Evolutionary conservation across 2,797 vertebrate genomes (phyloP).

Genomic region (Syngnathus rostellatus): DNA sequence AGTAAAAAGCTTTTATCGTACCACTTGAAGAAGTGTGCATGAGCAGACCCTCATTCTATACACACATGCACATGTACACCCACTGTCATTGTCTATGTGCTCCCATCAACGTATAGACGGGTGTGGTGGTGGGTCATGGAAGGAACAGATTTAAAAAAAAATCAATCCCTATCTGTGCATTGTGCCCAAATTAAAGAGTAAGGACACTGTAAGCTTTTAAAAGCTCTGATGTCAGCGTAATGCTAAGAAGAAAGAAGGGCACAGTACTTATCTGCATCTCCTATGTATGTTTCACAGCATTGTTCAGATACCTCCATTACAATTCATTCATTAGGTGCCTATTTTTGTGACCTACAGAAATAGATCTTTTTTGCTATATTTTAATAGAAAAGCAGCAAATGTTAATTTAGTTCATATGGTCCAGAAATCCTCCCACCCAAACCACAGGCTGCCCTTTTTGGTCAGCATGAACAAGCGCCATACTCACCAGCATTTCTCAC

Average conservation of each 20-base stretch:
- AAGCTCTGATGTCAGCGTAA: slow-evolving; percentile 21
- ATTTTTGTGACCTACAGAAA: not conserved
- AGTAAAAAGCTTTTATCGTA: slow-evolving; percentile 47
- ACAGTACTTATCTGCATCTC: slow-evolving; percentile 6
- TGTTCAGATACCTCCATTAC: slow-evolving; percentile 16
- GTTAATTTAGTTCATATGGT: not conserved
- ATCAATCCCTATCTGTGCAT: slow-evolving; percentile 23
- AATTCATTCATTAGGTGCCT: slow-evolving; percentile 7
- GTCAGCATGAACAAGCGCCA: not conserved
- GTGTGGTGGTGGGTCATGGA: slow-evolving; percentile 34
- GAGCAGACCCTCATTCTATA: slow-evolving; percentile 4
- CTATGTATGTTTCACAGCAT: slow-evolving; percentile 14
- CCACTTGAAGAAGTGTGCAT: slow-evolving; percentile 3
- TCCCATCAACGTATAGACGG: slow-evolving; percentile 30
- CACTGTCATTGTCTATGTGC: slow-evolving; percentile 27
- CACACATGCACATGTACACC: slow-evolving; percentile 1
- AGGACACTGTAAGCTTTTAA: slow-evolving; percentile 41
- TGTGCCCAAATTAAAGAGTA: slow-evolving; percentile 37
- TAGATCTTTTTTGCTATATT: not conserved
- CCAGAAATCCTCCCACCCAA: not conserved
- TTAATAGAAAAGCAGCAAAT: not conserved
- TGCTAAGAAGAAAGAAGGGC: slow-evolving; percentile 9
- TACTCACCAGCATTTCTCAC: not conserved
- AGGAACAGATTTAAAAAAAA: slow-evolving; percentile 34
- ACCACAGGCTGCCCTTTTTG: not conserved